Conservation (phyloP, 2,113 vertebrate genomes). For the Coreoperca whiteheadi region DNA sequence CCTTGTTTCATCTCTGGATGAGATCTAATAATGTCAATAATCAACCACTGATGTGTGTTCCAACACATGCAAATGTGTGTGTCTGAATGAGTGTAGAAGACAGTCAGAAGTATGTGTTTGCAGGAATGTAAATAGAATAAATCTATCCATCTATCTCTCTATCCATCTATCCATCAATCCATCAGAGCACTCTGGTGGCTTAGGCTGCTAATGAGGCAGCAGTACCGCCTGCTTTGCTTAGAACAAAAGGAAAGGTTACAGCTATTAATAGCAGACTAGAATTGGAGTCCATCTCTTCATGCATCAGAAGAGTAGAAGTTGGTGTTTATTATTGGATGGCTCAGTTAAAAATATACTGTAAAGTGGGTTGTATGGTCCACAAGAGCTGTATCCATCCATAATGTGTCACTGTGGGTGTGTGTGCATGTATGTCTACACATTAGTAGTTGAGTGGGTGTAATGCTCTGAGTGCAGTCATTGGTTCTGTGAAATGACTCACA, state of each 20-base stretch:
- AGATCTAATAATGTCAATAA: background rate
- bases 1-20: background rate
- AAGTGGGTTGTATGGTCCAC: background rate
- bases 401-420: background rate
- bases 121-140: too few species aligned
- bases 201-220: background rate
- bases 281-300: constrained; percentile 5
- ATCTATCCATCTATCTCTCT: constrained; percentile 2
- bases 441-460: constrained; percentile 24
- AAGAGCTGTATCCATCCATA: constrained; percentile 7
- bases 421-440: background rate
- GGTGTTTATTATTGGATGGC: constrained; percentile 4
- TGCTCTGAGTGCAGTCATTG: constrained; percentile 16
- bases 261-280: constrained; percentile 13
- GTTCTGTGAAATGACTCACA: constrained; percentile 32
- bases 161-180: constrained; percentile 2
- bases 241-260: constrained; percentile 21
- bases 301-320: constrained; percentile 9
- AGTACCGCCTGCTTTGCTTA: background rate
- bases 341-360: background rate
- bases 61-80: too few species aligned
- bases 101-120: too few species aligned
- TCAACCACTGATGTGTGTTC: too few species aligned
- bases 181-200: background rate
- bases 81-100: too few species aligned